Conservation (phyloP, 2,797 vertebrate genomes). For the Oreochromis mossambicus region DNA sequence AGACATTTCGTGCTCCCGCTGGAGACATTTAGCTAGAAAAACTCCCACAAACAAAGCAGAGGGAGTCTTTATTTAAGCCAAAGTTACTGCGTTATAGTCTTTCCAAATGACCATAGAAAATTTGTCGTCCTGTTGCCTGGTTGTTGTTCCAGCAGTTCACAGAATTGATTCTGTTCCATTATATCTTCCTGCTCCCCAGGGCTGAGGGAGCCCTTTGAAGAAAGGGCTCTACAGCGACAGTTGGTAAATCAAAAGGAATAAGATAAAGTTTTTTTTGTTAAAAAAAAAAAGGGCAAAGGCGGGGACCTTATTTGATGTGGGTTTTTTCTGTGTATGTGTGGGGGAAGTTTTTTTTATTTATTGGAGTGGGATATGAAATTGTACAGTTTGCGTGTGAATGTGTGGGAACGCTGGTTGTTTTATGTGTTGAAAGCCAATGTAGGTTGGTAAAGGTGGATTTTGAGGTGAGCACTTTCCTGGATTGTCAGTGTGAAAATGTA, state of each 20-base stretch:
- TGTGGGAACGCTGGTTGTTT: conserved; percentile 19
- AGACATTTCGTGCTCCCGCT: conserved; percentile 5
- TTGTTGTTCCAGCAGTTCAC: conserved; percentile 31
- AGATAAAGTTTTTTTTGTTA: neutral
- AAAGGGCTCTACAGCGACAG: neutral
- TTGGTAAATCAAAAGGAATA: conserved; percentile 39
- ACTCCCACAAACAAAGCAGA: neutral
- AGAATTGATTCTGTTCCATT: conserved; percentile 40
- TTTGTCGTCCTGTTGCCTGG: neutral
- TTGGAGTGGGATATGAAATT: conserved; percentile 7
- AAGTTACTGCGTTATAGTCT: neutral
- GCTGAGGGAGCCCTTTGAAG: conserved; percentile 45
- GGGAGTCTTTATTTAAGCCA: conserved; percentile 34
- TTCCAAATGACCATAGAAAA: neutral
- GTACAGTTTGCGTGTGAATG: neutral
- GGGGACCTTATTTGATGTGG: conserved; percentile 11
- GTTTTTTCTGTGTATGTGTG: neutral
- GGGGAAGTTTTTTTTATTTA: neutral
- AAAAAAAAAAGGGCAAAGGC: conserved; percentile 4
- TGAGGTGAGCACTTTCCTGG: conserved; percentile 32
- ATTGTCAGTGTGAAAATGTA: conserved; percentile 10
- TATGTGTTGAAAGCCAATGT: conserved; percentile 8
- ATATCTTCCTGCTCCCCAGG: conserved; percentile 20
- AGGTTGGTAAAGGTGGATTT: conserved; percentile 8
- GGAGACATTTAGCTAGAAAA: conserved; percentile 6